Evolutionary conservation across 2,888 invertebrate genomes (phyloP).

Genomic region (Panorpa germanica): DNA sequence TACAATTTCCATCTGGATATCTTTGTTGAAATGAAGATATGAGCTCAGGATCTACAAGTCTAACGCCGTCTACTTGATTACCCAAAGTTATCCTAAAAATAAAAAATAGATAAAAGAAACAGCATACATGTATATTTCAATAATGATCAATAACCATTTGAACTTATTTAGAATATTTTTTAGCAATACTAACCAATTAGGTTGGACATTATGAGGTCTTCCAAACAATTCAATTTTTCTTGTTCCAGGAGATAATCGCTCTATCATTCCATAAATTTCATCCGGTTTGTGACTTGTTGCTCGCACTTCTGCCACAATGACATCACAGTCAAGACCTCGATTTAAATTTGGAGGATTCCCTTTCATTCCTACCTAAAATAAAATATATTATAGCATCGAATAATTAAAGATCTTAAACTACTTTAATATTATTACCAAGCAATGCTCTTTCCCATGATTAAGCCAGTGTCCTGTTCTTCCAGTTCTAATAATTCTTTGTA

Average conservation of each 20-base stretch:
- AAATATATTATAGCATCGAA: constrained; percentile 7
- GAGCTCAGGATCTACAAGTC: constrained; percentile 79
- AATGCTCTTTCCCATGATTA: constrained; percentile 97
- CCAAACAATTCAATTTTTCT: constrained; percentile 95
- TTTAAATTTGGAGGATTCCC: constrained; percentile 82
- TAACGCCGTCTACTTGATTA: constrained; percentile 90
- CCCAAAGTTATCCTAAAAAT: constrained; percentile 65
- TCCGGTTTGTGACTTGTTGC: constrained; percentile 98
- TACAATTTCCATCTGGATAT: constrained; percentile 95
- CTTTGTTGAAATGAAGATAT: constrained; percentile 76
- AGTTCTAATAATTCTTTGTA: constrained; percentile 90
- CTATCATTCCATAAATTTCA: constrained; percentile 96
- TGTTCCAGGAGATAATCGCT: constrained; percentile 88
- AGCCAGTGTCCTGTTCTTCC: constrained; percentile 97
- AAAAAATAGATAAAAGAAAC: constrained; percentile 9
- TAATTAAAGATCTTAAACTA: constrained; percentile 4
- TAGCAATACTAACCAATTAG: constrained; percentile 60
- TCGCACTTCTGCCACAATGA: constrained; percentile 93
- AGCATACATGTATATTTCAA: constrained; percentile 4
- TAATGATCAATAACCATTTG: constrained; percentile 1
- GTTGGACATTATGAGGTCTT: constrained; percentile 91
- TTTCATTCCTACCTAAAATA: constrained; percentile 70
- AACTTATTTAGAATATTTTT: neutral
- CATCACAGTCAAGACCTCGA: constrained; percentile 90
- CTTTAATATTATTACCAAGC: constrained; percentile 36